A percentile compares a stretch with the other conserved stretches of the same genome.
Conservation (phyloP, 2,797 vertebrate species). For the Lithobates sylvaticus region DNA sequence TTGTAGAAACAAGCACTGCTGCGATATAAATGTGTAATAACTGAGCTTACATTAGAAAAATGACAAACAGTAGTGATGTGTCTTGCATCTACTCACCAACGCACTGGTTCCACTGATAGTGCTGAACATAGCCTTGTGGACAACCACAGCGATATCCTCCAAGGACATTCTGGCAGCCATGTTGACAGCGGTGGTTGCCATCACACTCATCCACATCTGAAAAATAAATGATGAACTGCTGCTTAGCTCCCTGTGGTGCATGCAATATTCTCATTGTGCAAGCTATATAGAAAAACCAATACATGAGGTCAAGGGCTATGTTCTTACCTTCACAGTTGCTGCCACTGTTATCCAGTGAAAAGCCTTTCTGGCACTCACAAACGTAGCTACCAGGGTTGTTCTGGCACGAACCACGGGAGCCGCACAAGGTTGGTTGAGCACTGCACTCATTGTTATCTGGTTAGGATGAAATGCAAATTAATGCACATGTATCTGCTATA, state of each 20-base stretch:
- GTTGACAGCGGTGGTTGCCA: conserved; percentile 82
- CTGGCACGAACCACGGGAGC: conserved; percentile 77
- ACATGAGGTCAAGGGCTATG: background rate
- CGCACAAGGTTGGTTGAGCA: conserved; percentile 76
- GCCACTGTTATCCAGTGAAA: conserved; percentile 84
- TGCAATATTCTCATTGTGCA: background rate
- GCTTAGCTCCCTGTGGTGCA: background rate
- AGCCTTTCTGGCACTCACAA: conserved; percentile 92
- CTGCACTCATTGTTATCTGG: conserved; percentile 85
- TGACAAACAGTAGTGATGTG: background rate
- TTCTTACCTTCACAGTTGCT: conserved; percentile 87
- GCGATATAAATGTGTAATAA: background rate
- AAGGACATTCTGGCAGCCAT: conserved; percentile 85
- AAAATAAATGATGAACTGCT: background rate
- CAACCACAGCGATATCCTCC: conserved; percentile 85
- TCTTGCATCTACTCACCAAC: conserved; percentile 78
- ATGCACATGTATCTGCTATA: no score
- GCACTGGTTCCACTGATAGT: conserved; percentile 89
- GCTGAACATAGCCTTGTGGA: conserved; percentile 84
- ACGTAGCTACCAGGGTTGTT: conserved; percentile 83
- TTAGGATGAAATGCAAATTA: background rate
- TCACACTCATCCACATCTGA: conserved; percentile 85
- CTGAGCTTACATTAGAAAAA: background rate
- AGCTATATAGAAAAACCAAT: background rate
- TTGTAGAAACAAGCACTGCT: no score